Evolutionary conservation across 2,888 invertebrate species (phyloP).

Genomic region (Dysmachus trigonus): DNA sequence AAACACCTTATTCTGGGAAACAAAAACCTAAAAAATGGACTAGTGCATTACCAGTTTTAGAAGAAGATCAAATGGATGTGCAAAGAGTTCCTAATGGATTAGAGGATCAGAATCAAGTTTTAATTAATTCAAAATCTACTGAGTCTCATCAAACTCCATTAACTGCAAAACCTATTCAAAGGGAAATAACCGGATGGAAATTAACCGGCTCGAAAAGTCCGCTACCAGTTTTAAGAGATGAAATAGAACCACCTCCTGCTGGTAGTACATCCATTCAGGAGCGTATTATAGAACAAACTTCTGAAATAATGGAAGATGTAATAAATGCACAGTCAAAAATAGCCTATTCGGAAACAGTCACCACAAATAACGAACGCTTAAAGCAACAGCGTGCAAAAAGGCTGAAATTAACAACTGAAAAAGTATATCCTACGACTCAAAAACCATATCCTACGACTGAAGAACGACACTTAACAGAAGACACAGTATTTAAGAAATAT

Average conservation of each 20-base stretch:
- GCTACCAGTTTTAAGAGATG: background rate
- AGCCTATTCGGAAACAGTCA: background rate
- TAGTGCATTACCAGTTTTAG: background rate
- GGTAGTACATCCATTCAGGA: background rate
- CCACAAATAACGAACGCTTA: background rate
- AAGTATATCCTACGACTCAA: too few species aligned
- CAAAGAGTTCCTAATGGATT: background rate
- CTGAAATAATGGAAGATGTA: background rate
- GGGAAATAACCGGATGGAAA: background rate
- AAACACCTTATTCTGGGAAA: background rate
- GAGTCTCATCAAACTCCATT: background rate
- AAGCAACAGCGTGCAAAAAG: background rate
- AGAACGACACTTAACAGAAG: background rate
- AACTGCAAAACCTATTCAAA: background rate
- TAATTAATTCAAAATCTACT: background rate
- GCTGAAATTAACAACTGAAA: background rate
- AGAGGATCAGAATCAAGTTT: background rate
- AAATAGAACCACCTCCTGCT: background rate
- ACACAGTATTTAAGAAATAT: background rate
- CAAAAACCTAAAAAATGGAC: background rate
- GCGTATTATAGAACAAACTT: background rate
- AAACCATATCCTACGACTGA: too few species aligned
- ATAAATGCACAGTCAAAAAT: background rate
- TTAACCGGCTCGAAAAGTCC: background rate
- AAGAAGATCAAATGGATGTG: background rate